Evolutionary conservation across 1,140 invertebrate species (phyloP), one percentile per base, ranked within the genome.

Genomic region (Augochlora pura): DNA sequence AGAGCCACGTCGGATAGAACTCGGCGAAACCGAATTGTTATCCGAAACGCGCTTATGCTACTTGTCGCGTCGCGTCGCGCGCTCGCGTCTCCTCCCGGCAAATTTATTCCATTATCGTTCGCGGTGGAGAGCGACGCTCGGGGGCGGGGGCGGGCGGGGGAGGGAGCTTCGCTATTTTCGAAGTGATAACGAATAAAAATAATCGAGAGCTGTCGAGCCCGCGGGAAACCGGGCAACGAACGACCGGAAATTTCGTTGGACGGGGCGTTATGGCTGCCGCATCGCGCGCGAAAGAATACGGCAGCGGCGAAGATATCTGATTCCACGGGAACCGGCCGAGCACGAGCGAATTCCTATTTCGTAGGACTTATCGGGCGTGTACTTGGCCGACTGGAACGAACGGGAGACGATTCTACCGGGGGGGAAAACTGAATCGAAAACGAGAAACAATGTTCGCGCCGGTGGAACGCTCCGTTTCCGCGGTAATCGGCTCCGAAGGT

Each of bases 151-250:
- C n/a, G n/a, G n/a, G n/a, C n/a, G n/a, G n/a, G n/a, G n/a, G n/a
- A n/a, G n/a, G n/a, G n/a, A n/a, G n/a, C n/a, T n/a, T n/a, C 7
- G 21, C 32, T 57, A 3, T 27, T 62, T 62, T 27, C 59, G 59
- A 27, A 63, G 18, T n/a, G 62, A 64, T 64, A 39, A 64, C 52
- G 60, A 72, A 60, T 80, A 70, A 70, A 81, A 57, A 59, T 81
- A 72, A 77, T 74, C 67, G 62, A 60, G 70, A 82, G 65, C 66
- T 72, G 74, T 80, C 75, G 80, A 81, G 72, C 74, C 4, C 32
- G 32, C 32, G 32, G 32, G 4, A 21, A 39, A 7, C 9, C 10
- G 42, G 12, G 42, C 14, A 39, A 39, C 2, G 63, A 42, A 38
- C 38, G 38, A 14, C 38, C 9, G 63, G 38, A 5, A 42, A 65